Evolutionary conservation across 35 echinoderm and acorn worm species (phyloP).

Genomic region (Apostichopus japonicus): DNA sequence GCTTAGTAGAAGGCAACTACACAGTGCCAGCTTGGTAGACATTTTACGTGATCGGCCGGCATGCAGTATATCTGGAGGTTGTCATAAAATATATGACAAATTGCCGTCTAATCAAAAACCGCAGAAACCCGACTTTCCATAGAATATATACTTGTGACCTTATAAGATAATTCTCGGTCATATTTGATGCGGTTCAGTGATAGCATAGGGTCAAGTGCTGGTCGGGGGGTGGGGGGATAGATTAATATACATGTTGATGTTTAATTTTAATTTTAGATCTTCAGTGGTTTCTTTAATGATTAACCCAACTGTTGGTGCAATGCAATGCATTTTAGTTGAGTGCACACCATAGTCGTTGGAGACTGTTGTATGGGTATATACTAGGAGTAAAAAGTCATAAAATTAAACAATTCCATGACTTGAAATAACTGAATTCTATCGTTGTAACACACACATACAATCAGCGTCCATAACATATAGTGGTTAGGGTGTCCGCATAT

Average conservation of each 20-base stretch:
- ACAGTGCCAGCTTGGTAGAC: too few relatives aligned
- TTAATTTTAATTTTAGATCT: neutral
- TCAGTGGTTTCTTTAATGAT: neutral
- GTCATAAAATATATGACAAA: constrained; percentile 17
- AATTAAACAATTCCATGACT: too few relatives aligned
- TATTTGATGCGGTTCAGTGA: constrained; percentile 14
- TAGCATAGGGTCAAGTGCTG: neutral
- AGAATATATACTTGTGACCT: neutral
- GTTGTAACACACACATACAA: too few relatives aligned
- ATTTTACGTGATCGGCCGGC: neutral
- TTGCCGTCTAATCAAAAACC: neutral
- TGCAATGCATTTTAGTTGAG: too few relatives aligned
- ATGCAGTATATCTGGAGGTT: neutral
- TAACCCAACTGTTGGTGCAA: neutral
- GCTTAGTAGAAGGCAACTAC: too few relatives aligned
- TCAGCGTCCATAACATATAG: too few relatives aligned
- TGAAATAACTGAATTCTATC: too few relatives aligned
- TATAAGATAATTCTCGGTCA: neutral
- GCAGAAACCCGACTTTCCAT: neutral
- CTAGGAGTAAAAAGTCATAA: too few relatives aligned
- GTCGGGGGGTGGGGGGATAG: neutral
- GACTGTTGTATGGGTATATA: too few relatives aligned
- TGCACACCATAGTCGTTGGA: too few relatives aligned
- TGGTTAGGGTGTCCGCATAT: too few relatives aligned
- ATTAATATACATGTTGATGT: neutral